Conservation (phyloP, 2,888 invertebrate genomes). For the Apodemia zela region DNA sequence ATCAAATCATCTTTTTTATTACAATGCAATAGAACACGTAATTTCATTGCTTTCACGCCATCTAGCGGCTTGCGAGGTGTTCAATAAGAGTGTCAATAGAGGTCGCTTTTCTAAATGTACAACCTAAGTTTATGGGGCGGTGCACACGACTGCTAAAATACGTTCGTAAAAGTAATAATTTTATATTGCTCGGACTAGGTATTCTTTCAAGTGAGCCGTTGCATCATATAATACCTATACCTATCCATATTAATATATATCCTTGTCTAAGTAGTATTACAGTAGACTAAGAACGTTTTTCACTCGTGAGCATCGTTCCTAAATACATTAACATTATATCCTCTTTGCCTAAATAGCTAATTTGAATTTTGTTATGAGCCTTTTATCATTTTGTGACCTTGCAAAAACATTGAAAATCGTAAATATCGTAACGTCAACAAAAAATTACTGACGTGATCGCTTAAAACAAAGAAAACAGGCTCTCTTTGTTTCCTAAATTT, state of each 20-base stretch:
- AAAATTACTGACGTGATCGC: not conserved
- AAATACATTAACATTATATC: no score
- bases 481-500: not conserved
- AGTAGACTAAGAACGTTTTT: not conserved
- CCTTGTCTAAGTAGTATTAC: not conserved
- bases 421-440: not conserved
- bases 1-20: slow-evolving; percentile 20
- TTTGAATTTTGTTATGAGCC: not conserved
- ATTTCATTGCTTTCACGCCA: slow-evolving; percentile 24
- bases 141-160: slow-evolving; percentile 2
- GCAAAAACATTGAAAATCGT: not conserved
- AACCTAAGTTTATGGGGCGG: not conserved
- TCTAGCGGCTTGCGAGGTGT: slow-evolving; percentile 21
- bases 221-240: not conserved
- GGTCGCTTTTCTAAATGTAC: slow-evolving; percentile 22
- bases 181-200: not conserved
- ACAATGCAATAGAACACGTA: slow-evolving; percentile 16
- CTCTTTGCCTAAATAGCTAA: no score
- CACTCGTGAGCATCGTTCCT: not conserved
- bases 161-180: not conserved
- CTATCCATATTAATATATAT: not conserved
- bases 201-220: not conserved
- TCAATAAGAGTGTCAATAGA: slow-evolving; percentile 23
- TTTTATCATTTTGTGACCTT: not conserved
- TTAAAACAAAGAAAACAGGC: not conserved